These are phyloP conservation scores for Enteromius treurensis DNA, from an alignment of 2,797 vertebrate species.

Conservation along the genomic window DNA sequence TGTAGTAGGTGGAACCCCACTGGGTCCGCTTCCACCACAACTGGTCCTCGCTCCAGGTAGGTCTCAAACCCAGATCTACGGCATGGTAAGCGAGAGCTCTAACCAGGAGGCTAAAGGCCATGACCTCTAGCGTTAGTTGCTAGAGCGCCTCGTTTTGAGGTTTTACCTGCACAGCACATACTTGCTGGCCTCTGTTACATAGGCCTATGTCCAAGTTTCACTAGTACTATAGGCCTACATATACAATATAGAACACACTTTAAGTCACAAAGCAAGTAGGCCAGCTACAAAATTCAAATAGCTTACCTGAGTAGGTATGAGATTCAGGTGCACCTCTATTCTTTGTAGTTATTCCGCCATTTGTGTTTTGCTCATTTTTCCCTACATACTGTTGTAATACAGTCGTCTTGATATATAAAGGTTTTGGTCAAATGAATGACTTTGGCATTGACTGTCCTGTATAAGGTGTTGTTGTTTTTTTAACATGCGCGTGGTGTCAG, in stretches of 20 bases:
- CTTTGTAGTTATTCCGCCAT: not conserved
- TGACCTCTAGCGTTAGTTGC: too few relatives aligned
- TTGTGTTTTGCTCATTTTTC: not conserved
- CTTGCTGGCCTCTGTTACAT: too few relatives aligned
- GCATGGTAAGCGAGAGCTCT: too few relatives aligned
- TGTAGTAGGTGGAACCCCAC: not conserved
- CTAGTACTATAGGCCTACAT: not conserved
- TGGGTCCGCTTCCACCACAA: too few relatives aligned
- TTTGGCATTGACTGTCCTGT: not conserved
- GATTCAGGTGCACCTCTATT: fast-evolving
- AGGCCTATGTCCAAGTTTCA: not conserved
- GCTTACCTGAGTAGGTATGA: too few relatives aligned
- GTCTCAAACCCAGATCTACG: too few relatives aligned
- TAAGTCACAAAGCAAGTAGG: not conserved
- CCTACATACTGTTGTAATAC: not conserved
- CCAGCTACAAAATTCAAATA: not conserved
- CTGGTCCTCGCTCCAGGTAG: too few relatives aligned
- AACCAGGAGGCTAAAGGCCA: too few relatives aligned
- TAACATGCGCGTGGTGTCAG: not conserved
- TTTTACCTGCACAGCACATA: too few relatives aligned
- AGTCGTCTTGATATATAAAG: too few relatives aligned
- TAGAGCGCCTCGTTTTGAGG: too few relatives aligned
- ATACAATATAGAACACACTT: not conserved
- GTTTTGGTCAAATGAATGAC: not conserved
- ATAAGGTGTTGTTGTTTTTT: not conserved